Conservation (phyloP, 1,140 invertebrate species). For the Cyclargus thomasi region DNA sequence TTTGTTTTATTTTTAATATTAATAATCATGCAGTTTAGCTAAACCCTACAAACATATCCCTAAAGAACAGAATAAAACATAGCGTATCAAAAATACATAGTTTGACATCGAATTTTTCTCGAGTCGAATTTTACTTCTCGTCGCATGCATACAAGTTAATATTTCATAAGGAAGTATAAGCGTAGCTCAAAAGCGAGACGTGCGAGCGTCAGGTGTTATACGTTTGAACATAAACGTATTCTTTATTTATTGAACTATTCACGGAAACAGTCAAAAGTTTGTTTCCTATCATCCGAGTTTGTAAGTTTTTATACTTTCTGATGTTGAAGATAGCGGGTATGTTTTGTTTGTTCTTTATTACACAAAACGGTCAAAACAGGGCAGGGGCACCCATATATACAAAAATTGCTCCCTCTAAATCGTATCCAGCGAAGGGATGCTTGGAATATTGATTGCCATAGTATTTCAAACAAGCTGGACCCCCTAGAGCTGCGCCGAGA, state of each 20-base stretch:
- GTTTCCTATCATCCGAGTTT: not conserved
- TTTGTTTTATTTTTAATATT: too few relatives aligned
- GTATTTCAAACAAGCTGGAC: too few relatives aligned
- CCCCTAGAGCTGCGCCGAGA: too few relatives aligned
- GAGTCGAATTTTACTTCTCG: not conserved
- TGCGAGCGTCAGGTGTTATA: not conserved
- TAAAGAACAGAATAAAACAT: not conserved
- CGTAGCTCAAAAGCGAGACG: not conserved
- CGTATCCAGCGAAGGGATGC: too few relatives aligned
- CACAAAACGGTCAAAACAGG: too few relatives aligned
- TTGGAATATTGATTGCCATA: too few relatives aligned
- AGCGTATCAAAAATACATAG: constrained; percentile 1
- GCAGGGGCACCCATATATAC: too few relatives aligned
- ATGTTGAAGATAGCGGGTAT: not conserved
- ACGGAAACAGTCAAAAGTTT: not conserved
- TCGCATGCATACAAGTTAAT: constrained; percentile 13
- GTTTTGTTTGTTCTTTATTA: too few relatives aligned
- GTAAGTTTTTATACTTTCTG: not conserved
- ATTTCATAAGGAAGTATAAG: constrained; percentile 9
- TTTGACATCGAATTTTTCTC: not conserved
- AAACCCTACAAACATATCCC: too few relatives aligned
- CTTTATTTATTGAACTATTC: not conserved
- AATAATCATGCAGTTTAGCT: too few relatives aligned
- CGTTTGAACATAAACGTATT: not conserved
- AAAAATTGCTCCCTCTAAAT: too few relatives aligned